phyloP scores from a whole-genome alignment of 2,888 invertebrate genomes.

The Parelbella ahira region DNA sequence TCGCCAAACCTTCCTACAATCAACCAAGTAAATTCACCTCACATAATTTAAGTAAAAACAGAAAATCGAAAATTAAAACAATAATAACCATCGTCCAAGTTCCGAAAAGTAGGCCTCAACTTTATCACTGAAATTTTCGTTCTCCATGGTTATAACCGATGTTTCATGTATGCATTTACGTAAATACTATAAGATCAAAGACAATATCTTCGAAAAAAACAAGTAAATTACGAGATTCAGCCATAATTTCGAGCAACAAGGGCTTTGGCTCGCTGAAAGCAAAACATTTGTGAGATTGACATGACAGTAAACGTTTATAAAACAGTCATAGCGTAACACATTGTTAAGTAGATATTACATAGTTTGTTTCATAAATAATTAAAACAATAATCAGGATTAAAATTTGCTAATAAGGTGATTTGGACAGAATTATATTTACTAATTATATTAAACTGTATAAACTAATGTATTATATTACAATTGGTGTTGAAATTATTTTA shows the following conservation, averaged over 20 bases:
- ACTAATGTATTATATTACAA: too few species aligned
- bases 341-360: too few species aligned
- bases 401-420: too few species aligned
- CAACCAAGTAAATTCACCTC: constrained; percentile 1
- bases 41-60: constrained; percentile 4
- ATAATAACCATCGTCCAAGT: constrained; percentile 83
- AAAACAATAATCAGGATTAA: too few species aligned
- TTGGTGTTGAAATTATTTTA: too few species aligned
- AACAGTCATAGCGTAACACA: too few species aligned
- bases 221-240: constrained; percentile 25
- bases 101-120: constrained; percentile 84
- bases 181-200: constrained; percentile 26
- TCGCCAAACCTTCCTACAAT: constrained; percentile 85
- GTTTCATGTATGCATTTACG: constrained; percentile 28
- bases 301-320: constrained; percentile 2
- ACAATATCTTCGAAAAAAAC: constrained; percentile 4
- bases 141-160: constrained; percentile 50
- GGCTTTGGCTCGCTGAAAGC: constrained; percentile 25
- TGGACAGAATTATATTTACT: too few species aligned
- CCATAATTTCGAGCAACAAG: constrained; percentile 28
- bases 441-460: too few species aligned
- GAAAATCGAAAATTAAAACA: constrained; percentile 16
- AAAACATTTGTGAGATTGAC: constrained; percentile 17
- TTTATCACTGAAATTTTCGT: constrained; percentile 82
- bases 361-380: too few species aligned